Conservation (phyloP, 2,113 vertebrate genomes). For the Sylvia atricapilla region DNA sequence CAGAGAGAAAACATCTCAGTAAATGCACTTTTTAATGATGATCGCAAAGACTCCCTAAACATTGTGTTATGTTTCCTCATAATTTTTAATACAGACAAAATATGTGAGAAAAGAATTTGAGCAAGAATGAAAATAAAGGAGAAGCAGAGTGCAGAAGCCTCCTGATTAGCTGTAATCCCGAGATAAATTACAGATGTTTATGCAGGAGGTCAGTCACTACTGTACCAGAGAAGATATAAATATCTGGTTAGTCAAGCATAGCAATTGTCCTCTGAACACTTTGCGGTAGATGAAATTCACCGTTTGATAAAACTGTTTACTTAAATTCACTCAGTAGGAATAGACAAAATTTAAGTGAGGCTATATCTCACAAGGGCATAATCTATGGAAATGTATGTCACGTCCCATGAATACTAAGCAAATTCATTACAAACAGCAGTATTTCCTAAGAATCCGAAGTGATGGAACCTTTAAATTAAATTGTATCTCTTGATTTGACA, state of each 20-base stretch:
- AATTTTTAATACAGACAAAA: background rate
- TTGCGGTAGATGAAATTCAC: background rate
- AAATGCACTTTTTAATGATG: background rate
- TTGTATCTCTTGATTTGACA: constrained; percentile 2
- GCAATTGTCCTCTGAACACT: background rate
- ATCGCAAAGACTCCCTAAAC: background rate
- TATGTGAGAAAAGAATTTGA: background rate
- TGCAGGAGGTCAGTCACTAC: background rate
- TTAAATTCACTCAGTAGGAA: background rate
- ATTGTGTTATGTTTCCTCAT: background rate
- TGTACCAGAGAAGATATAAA: background rate
- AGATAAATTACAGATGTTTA: constrained; percentile 18
- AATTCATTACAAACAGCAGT: background rate
- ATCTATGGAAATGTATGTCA: constrained; percentile 17
- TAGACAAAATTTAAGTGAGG: constrained; percentile 5
- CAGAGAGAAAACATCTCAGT: background rate
- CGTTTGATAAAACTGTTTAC: constrained; percentile 29
- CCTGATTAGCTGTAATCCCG: background rate
- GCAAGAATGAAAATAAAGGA: background rate
- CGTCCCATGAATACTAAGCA: constrained; percentile 7
- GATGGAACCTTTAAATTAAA: constrained; percentile 18
- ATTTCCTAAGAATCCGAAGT: constrained; percentile 2
- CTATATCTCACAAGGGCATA: background rate
- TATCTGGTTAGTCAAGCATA: constrained; percentile 12
- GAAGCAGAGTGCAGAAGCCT: background rate